phyloP scores from a whole-genome alignment of 2,113 vertebrate genomes.

The Vanacampus margaritifer region DNA sequence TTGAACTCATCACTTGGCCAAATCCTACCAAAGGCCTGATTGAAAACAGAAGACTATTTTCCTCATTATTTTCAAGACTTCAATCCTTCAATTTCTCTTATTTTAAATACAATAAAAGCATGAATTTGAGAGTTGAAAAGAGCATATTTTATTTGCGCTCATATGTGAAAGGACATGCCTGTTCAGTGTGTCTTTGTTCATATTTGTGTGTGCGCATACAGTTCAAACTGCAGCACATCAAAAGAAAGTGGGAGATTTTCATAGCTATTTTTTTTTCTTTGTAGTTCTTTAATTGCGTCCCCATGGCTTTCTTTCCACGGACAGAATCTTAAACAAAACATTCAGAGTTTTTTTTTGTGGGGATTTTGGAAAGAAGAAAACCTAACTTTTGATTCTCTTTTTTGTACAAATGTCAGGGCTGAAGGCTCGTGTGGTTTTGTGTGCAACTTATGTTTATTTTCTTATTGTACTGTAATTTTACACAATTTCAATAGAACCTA shows the following conservation, averaged over 20 bases:
- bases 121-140: constrained; percentile 22
- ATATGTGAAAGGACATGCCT: constrained; percentile 20
- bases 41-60: neutral
- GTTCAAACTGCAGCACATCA: constrained; percentile 73
- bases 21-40: constrained; percentile 9
- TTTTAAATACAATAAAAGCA: constrained; percentile 35
- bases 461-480: neutral
- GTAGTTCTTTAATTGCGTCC: constrained; percentile 82
- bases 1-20: neutral
- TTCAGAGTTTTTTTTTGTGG: constrained; percentile 50
- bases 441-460: constrained; percentile 8
- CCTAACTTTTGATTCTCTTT: constrained; percentile 49
- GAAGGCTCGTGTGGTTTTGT: constrained; percentile 18
- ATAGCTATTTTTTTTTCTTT: constrained; percentile 79
- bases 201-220: constrained; percentile 43
- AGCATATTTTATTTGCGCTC: constrained; percentile 41
- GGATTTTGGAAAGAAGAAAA: constrained; percentile 45
- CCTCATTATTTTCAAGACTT: constrained; percentile 14
- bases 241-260: constrained; percentile 77
- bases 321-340: constrained; percentile 78
- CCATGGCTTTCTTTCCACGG: constrained; percentile 75
- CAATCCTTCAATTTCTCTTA: constrained; percentile 7
- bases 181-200: constrained; percentile 21
- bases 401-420: constrained; percentile 57
- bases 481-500: neutral